Evolutionary conservation across 2,113 vertebrate genomes (phyloP).

Genomic region (Butorides virescens): DNA sequence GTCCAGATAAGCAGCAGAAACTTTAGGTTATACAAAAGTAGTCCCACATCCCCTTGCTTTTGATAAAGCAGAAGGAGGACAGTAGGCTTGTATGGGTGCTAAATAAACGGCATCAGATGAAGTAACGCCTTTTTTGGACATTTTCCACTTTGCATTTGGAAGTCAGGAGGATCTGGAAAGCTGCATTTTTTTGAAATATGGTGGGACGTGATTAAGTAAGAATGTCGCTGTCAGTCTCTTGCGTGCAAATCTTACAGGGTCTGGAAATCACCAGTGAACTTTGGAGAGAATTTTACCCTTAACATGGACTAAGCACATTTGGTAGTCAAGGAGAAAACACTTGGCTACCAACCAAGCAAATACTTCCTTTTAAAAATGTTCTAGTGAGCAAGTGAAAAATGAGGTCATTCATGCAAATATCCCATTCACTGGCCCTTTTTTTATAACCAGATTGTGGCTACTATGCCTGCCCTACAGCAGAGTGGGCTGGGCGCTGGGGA

Average conservation of each 20-base stretch:
- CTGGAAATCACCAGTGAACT: slow-evolving; percentile 28
- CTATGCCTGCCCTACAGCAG: not conserved
- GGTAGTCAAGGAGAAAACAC: slow-evolving; percentile 54
- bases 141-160: slow-evolving; percentile 1
- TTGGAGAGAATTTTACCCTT: slow-evolving; percentile 9
- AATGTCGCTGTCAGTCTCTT: slow-evolving; percentile 8
- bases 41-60: not conserved
- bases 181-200: not conserved
- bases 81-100: not conserved
- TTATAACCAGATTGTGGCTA: not conserved
- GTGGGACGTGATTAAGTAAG: slow-evolving; percentile 40
- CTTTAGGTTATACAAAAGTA: slow-evolving; percentile 8
- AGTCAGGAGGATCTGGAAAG: not conserved
- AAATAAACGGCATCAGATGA: slow-evolving; percentile 5
- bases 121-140: slow-evolving; percentile 28
- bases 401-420: slow-evolving; percentile 3
- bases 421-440: not conserved
- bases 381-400: not conserved
- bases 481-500: not conserved
- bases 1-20: slow-evolving; percentile 39
- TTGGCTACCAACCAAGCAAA: slow-evolving; percentile 53
- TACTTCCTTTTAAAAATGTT: slow-evolving; percentile 17
- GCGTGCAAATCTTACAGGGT: not conserved
- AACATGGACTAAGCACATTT: slow-evolving; percentile 16
- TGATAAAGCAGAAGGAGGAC: not conserved